Base-by-base conservation (phyloP, 1,140 invertebrate genomes). In the Stegodyphus mimosarum region DNA sequence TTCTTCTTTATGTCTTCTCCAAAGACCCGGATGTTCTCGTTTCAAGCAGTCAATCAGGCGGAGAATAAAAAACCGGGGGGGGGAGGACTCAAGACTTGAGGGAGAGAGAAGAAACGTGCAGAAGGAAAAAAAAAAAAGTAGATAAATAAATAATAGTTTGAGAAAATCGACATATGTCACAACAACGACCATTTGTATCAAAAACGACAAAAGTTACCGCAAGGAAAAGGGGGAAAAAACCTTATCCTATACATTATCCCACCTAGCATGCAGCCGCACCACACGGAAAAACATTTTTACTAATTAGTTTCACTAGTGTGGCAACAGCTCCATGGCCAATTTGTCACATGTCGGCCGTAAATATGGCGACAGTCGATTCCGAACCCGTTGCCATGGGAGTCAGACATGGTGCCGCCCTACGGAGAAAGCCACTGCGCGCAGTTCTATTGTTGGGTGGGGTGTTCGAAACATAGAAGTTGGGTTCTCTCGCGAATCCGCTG, bases 341-440 rank as follows among this genome's bases (percentile, higher is more conserved):
- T 81, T 81, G 79, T 81, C 79, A 81, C 79, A 70, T 81, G 79
- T 81, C 79, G 17, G 52, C 69, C 53, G 13, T 18, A 72, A 81
- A 81, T 81, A 81, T 73, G 79, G 79, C 79, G 79, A 81, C 79
- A 81, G 79, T 81, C 79, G 69, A 81, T 81, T 81, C 72, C 79
- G 52, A 81, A 55, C 48, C 70, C 18, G 79, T 81, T 73, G 33
- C 55, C 48, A 81, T 81, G 67, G 79, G n/a, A 81, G 67, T 53
- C n/a, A 72, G 79, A 73, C 79, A 63, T 51, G 79, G 67, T 70
- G 79, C 79, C 79, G 70, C 69, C 79, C 79, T 15, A 53, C 15
- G 70, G 70, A 60, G n/a, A 67, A 67, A 67, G 15, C 9, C 55
- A 60, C 33, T 60, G 5, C 55, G 64, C 7, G 64, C 6, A 67